These are phyloP conservation scores for Kryptopterus vitreolus DNA, from an alignment of 2,797 vertebrate genomes.

Conservation along the genomic window DNA sequence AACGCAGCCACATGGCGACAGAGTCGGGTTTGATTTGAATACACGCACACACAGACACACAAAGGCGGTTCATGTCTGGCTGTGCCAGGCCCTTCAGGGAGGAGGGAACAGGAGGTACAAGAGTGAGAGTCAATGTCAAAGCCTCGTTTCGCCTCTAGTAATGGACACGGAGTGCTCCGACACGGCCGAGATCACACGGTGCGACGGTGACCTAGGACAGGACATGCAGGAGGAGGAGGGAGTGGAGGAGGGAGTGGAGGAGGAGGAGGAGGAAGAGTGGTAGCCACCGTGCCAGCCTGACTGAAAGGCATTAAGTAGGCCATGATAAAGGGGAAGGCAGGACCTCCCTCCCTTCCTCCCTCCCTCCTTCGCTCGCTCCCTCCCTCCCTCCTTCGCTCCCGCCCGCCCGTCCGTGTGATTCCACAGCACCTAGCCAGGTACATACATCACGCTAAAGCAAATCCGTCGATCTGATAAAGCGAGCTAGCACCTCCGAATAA, in stretches of 20 bases:
- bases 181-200: conserved; percentile 67
- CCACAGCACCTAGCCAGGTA: conserved; percentile 30
- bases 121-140: conserved; percentile 53
- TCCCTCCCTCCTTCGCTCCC: no score
- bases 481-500: conserved; percentile 41
- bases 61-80: conserved; percentile 28
- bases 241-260: conserved; percentile 20
- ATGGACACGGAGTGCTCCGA: conserved; percentile 53
- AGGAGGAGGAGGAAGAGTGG: conserved; percentile 36
- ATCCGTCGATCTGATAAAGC: conserved; percentile 31
- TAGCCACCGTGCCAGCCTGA: conserved; percentile 42
- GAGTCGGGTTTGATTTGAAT: conserved; percentile 48
- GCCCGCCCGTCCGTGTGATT: neutral
- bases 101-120: conserved; percentile 27
- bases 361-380: no score
- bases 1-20: conserved; percentile 33
- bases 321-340: conserved; percentile 62
- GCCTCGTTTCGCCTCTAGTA: conserved; percentile 43
- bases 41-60: conserved; percentile 29
- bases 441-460: conserved; percentile 36
- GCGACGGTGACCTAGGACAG: conserved; percentile 67
- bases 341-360: no score
- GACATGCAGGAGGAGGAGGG: conserved; percentile 36
- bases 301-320: conserved; percentile 61
- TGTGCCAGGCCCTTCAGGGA: conserved; percentile 41